Evolutionary conservation across 2,113 vertebrate genomes (phyloP).

Genomic region (Syrrhaptes paradoxus): DNA sequence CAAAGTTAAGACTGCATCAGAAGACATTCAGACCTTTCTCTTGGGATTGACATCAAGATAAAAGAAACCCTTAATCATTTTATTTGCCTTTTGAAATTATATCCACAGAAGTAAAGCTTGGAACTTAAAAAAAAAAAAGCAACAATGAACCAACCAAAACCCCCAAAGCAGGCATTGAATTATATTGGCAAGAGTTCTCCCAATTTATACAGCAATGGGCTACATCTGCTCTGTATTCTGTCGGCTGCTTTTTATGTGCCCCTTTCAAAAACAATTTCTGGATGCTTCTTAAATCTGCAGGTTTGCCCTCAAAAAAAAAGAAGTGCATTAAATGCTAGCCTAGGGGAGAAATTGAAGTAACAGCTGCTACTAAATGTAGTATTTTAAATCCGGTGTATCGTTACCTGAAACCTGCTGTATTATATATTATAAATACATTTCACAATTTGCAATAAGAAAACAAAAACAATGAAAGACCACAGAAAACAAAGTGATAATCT

Average conservation of each 20-base stretch:
- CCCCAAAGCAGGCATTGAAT: fast-evolving
- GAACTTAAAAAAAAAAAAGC: neutral
- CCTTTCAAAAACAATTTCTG: neutral
- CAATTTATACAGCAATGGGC: neutral
- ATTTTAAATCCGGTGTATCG: neutral
- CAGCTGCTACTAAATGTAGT: neutral
- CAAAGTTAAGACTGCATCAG: neutral
- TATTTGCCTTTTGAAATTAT: neutral
- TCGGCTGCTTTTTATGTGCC: neutral
- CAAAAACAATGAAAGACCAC: neutral
- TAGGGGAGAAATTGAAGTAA: neutral
- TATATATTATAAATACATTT: neutral
- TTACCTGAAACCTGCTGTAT: neutral
- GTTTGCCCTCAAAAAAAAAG: neutral
- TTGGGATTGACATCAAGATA: neutral
- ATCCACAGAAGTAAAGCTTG: neutral
- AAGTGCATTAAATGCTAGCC: neutral
- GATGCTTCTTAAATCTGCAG: neutral
- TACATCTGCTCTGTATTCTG: neutral
- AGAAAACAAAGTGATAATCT: neutral
- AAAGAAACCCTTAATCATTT: neutral
- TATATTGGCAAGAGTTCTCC: neutral
- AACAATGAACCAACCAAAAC: neutral
- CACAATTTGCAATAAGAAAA: neutral
- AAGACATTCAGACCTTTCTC: neutral